These are phyloP conservation scores for Megaustenia siamemsis DNA, from an alignment of 2,888 invertebrate species.

Conservation along the genomic window DNA sequence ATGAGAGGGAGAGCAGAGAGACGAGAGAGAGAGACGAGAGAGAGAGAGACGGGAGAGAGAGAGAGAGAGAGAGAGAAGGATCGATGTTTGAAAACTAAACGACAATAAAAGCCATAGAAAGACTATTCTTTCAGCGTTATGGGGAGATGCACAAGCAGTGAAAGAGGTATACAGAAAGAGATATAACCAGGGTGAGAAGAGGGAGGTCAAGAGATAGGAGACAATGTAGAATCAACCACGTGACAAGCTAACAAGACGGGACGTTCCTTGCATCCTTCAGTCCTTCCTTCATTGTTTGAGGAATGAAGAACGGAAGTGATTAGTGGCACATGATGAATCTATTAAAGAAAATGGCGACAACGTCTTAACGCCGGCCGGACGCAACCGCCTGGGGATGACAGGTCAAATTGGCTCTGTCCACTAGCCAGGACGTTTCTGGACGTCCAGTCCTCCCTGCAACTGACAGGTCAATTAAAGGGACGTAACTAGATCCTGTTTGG, in stretches of 20 bases:
- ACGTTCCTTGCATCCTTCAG: no score
- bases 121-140: no score
- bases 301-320: not conserved
- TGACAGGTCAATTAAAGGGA: slow-evolving; percentile 25
- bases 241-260: no score
- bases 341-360: not conserved
- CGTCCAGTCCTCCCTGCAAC: not conserved
- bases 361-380: not conserved
- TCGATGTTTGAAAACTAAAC: not conserved
- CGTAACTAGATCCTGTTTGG: not conserved
- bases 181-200: not conserved
- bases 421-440: not conserved
- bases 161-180: not conserved
- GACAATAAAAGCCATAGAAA: no score
- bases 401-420: not conserved
- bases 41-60: no score
- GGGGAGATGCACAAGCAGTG: not conserved
- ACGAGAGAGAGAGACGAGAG: no score
- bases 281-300: no score
- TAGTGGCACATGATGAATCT: not conserved
- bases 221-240: no score
- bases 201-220: no score
- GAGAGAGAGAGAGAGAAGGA: slow-evolving; percentile 38
- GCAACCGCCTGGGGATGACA: slow-evolving; percentile 35
- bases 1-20: slow-evolving; percentile 24